Conservation (phyloP, 2,113 vertebrate species). For the Pelvicachromis taeniatus region DNA sequence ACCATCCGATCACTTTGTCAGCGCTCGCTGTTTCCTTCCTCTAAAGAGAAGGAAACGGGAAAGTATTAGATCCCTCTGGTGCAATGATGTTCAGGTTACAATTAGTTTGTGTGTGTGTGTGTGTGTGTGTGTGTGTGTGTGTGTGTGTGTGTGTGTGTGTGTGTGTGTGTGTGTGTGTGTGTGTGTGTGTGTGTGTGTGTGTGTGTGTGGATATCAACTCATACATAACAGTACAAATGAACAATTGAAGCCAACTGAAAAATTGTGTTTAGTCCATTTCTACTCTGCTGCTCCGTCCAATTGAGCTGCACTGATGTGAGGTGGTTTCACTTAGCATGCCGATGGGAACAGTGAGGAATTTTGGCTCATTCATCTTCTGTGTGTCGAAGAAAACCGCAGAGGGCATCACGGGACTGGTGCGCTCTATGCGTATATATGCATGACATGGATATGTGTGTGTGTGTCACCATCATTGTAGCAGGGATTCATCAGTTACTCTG, state of each 20-base stretch:
- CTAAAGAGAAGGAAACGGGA: background rate
- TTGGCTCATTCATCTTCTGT: constrained; percentile 9
- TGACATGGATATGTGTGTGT: background rate
- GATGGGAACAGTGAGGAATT: background rate
- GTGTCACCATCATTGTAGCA: background rate
- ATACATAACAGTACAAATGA: background rate
- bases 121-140: accelerated
- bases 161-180: too few relatives aligned
- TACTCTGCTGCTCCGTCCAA: background rate
- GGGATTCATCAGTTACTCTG: constrained; percentile 4
- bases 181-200: background rate
- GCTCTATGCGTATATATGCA: background rate
- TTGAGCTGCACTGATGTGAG: constrained; percentile 1
- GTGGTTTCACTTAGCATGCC: background rate
- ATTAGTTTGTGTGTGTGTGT: background rate
- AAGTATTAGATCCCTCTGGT: background rate
- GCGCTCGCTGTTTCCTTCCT: background rate
- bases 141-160: too few relatives aligned
- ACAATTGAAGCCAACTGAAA: background rate
- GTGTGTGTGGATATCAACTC: background rate
- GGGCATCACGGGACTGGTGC: background rate
- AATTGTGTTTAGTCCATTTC: background rate
- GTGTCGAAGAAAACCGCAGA: background rate
- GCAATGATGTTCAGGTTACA: background rate
- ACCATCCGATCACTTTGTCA: constrained; percentile 16